Conservation (phyloP, 2,113 vertebrate species). For the Poeciliopsis retropinna region DNA sequence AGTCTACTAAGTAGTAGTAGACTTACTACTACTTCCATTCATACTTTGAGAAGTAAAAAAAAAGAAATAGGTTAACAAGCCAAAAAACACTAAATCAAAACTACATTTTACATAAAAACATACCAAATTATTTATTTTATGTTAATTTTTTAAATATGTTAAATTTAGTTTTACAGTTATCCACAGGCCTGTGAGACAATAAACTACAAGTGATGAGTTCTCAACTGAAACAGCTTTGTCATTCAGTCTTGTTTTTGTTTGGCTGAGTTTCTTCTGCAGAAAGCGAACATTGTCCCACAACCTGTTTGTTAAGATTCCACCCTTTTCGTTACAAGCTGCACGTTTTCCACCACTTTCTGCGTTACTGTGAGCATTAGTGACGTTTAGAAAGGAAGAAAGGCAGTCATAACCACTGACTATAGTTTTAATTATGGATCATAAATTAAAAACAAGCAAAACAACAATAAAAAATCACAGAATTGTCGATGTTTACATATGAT, state of each 20-base stretch:
- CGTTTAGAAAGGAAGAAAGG: neutral
- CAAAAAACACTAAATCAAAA: neutral
- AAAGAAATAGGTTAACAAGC: neutral
- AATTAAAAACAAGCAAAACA: neutral
- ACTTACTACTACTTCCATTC: neutral
- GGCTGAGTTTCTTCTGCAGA: neutral
- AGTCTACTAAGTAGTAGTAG: too few relatives aligned
- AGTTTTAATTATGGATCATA: neutral
- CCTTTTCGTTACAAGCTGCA: neutral
- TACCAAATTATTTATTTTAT: neutral
- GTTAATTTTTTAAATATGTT: neutral
- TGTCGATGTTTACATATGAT: neutral
- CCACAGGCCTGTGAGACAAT: neutral
- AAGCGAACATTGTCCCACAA: constrained; percentile 21
- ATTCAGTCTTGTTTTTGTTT: constrained; percentile 8
- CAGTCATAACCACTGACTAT: neutral
- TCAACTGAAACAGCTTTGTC: neutral
- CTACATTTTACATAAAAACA: neutral
- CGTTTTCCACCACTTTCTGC: neutral
- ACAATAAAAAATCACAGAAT: neutral
- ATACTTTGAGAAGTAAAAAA: neutral
- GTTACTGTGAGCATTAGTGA: neutral
- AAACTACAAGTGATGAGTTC: neutral
- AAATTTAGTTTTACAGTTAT: neutral
- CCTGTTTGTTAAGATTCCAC: constrained; percentile 34